A percentile compares a stretch with the other conserved stretches of the same genome.
phyloP scores from a whole-genome alignment of 2,797 vertebrate genomes.

The Neoniphon sammara region DNA sequence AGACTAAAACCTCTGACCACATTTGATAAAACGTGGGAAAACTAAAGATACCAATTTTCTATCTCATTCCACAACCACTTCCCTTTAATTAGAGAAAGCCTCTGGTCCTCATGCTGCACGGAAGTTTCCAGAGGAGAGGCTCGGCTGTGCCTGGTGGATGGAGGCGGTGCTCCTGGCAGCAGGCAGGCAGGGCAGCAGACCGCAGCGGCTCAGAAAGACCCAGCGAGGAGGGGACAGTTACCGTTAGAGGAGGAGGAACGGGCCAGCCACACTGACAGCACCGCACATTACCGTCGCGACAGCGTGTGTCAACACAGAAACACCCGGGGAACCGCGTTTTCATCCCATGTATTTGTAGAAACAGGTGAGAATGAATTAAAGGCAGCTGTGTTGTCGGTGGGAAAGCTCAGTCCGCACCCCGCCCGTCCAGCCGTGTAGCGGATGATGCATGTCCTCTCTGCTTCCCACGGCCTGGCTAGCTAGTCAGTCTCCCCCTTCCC shows the following conservation, averaged over 20 bases:
- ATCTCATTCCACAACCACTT: too few relatives aligned
- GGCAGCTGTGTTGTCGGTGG: slow-evolving; percentile 15
- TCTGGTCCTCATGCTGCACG: too few relatives aligned
- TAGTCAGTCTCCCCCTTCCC: background rate
- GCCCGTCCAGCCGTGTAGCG: slow-evolving; percentile 67
- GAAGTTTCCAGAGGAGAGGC: background rate
- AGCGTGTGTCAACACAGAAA: slow-evolving; percentile 44
- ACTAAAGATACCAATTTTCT: too few relatives aligned
- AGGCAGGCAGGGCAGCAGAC: slow-evolving; percentile 34
- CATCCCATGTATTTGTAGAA: slow-evolving; percentile 72
- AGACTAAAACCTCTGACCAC: too few relatives aligned
- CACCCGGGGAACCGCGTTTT: slow-evolving; percentile 34
- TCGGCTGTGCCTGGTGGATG: background rate
- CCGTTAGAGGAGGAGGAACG: slow-evolving; percentile 43
- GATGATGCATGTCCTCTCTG: slow-evolving; percentile 60
- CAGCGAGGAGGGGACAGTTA: slow-evolving; percentile 59
- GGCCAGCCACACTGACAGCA: slow-evolving; percentile 27
- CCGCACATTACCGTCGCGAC: slow-evolving; percentile 50
- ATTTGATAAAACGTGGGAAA: too few relatives aligned
- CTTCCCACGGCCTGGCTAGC: slow-evolving; percentile 65
- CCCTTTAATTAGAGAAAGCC: too few relatives aligned
- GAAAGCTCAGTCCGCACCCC: slow-evolving; percentile 56
- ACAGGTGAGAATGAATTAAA: slow-evolving; percentile 72
- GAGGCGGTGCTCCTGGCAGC: slow-evolving; percentile 61
- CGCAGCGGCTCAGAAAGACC: slow-evolving; percentile 48